phyloP scores from a whole-genome alignment of 1,140 invertebrate species.

The Asbolus verrucosus region DNA sequence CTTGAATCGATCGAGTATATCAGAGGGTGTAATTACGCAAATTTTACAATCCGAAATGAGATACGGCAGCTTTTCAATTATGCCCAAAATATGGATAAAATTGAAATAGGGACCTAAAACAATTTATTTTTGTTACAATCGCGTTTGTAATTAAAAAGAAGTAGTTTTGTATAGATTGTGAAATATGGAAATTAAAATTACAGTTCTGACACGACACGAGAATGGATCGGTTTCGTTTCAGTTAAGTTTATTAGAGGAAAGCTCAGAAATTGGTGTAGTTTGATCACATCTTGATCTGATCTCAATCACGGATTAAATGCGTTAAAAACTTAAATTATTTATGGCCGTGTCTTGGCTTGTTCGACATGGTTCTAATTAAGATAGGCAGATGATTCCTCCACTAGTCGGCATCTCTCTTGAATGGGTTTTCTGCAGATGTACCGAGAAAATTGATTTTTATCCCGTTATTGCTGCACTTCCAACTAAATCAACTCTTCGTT shows the following conservation, averaged over 20 bases:
- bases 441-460: background rate
- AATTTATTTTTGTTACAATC: slow-evolving; percentile 12
- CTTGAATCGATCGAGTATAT: slow-evolving; percentile 20
- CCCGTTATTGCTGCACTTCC: too few species aligned
- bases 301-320: slow-evolving; percentile 4
- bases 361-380: slow-evolving; percentile 8
- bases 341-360: background rate
- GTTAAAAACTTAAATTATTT: slow-evolving; percentile 29
- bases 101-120: slow-evolving; percentile 14
- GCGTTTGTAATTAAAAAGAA: slow-evolving; percentile 17
- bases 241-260: background rate
- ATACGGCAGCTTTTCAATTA: slow-evolving; percentile 31
- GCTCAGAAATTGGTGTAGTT: background rate
- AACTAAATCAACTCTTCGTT: too few species aligned
- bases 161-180: slow-evolving; percentile 14
- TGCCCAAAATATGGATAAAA: background rate
- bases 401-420: too few species aligned
- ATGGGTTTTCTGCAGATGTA: background rate
- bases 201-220: slow-evolving; percentile 3
- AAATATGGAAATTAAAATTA: slow-evolving; percentile 31
- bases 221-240: slow-evolving; percentile 27
- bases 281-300: slow-evolving; percentile 10
- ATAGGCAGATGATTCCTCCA: slow-evolving; percentile 14
- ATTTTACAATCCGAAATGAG: slow-evolving; percentile 17
- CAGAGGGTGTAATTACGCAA: slow-evolving; percentile 36